Evolutionary conservation across 2,888 invertebrate genomes (phyloP).

Genomic region (Microctonus hyperodae): DNA sequence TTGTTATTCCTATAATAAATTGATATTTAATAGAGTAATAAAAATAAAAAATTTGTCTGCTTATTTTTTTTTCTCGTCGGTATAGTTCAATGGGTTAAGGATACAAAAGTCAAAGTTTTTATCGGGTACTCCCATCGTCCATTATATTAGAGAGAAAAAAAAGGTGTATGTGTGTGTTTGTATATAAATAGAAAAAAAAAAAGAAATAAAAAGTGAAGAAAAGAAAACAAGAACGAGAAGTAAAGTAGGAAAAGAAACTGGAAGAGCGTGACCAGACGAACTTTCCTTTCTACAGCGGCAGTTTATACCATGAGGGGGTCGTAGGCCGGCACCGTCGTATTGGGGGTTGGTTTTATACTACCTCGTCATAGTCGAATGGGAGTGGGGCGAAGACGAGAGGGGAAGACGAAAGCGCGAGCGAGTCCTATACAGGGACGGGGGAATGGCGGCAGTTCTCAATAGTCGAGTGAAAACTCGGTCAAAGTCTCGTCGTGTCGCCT

Average conservation of each 20-base stretch:
- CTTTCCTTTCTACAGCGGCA: not conserved
- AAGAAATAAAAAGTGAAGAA: not conserved
- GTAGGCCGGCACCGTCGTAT: not conserved
- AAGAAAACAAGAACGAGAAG: constrained; percentile 1
- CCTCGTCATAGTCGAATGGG: not conserved
- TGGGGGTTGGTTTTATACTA: constrained; percentile 14
- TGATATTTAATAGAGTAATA: not conserved
- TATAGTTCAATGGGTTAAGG: not conserved
- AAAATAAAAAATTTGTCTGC: not conserved
- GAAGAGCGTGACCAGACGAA: constrained; percentile 4
- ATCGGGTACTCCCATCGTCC: not conserved
- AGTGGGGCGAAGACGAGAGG: constrained; percentile 5
- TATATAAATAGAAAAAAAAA: not conserved
- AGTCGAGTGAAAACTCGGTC: constrained; percentile 59
- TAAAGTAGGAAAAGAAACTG: not conserved
- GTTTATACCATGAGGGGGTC: constrained; percentile 1
- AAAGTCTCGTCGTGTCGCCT: constrained; percentile 58
- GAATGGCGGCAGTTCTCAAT: constrained; percentile 28
- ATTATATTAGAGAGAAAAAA: not conserved
- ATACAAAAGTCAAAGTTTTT: not conserved
- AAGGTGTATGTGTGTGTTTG: too few species aligned
- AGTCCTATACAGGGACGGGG: constrained; percentile 28
- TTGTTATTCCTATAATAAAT: not conserved
- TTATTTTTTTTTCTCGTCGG: not conserved
- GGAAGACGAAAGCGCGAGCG: constrained; percentile 13